Percentiles rank a stretch among this genome's conserved stretches.
These are phyloP conservation scores for Anthonomus grandis DNA, from an alignment of 1,140 invertebrate species.

Conservation along the genomic window DNA sequence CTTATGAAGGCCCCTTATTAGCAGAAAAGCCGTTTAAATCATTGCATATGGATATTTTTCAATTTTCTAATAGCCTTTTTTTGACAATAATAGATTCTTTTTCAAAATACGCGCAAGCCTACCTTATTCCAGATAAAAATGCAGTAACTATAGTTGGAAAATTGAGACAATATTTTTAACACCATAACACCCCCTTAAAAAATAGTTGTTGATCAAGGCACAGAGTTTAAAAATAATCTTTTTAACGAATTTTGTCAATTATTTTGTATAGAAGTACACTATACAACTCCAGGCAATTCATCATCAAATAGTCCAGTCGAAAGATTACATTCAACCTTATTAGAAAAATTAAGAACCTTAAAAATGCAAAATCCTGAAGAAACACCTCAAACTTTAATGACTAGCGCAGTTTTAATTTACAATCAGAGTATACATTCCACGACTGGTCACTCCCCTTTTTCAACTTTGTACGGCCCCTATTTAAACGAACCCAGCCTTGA, in stretches of 20 bases:
- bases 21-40: slow-evolving; percentile 38
- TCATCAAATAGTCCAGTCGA: slow-evolving; percentile 31
- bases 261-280: slow-evolving; percentile 29
- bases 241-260: slow-evolving; percentile 32
- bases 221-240: slow-evolving; percentile 33
- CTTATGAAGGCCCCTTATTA: too few species aligned
- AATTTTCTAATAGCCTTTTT: slow-evolving; percentile 29
- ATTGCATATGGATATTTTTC: slow-evolving; percentile 36
- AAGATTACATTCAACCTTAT: slow-evolving; percentile 32
- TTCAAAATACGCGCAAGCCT: slow-evolving; percentile 25
- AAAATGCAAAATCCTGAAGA: slow-evolving; percentile 16
- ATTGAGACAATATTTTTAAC: slow-evolving; percentile 8
- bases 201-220: slow-evolving; percentile 28
- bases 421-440: slow-evolving; percentile 30
- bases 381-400: slow-evolving; percentile 24
- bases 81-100: slow-evolving; percentile 36
- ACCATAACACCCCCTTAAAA: slow-evolving; percentile 17
- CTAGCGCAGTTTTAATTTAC: slow-evolving; percentile 23
- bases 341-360: slow-evolving; percentile 26
- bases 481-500: too few species aligned
- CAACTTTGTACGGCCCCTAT: too few species aligned
- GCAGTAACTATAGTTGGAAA: slow-evolving; percentile 8
- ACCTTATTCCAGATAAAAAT: slow-evolving; percentile 6
- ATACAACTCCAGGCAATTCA: slow-evolving; percentile 17
- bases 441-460: slow-evolving; percentile 27